A percentile compares a stretch with the other conserved stretches of the same genome.
Conservation (phyloP, 2,797 vertebrate species). For the Pagetopsis macropterus region DNA sequence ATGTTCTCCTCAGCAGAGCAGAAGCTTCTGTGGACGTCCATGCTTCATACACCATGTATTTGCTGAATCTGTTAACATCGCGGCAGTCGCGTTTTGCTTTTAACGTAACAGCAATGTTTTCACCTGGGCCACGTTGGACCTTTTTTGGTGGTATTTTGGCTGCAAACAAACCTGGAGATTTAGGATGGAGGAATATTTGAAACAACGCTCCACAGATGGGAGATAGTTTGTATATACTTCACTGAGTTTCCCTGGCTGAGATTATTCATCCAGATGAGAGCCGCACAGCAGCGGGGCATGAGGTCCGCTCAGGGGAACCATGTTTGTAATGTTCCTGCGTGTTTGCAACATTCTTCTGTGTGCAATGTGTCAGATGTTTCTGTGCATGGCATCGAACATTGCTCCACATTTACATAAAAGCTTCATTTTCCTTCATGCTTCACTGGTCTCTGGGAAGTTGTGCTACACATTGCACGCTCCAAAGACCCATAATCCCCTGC, state of each 20-base stretch:
- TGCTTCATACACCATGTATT: too few species aligned
- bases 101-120: too few species aligned
- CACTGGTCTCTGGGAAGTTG: neutral
- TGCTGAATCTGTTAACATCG: too few species aligned
- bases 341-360: neutral
- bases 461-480: constrained; percentile 12
- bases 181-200: neutral
- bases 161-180: neutral
- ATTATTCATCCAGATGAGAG: constrained; percentile 40
- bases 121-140: too few species aligned
- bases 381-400: neutral
- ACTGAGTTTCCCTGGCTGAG: constrained; percentile 19
- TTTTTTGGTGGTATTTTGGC: too few species aligned
- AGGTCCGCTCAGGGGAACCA: constrained; percentile 15
- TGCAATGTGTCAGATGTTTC: neutral
- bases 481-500: constrained; percentile 22
- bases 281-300: constrained; percentile 6
- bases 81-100: too few species aligned
- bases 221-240: constrained; percentile 31
- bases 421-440: constrained; percentile 12
- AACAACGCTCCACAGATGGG: constrained; percentile 6
- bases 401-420: constrained; percentile 6
- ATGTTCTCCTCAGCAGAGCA: too few species aligned
- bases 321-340: neutral
- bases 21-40: too few species aligned